Conservation (phyloP, 92 coral and sea anemone genomes). For the Nematostella vectensis region DNA sequence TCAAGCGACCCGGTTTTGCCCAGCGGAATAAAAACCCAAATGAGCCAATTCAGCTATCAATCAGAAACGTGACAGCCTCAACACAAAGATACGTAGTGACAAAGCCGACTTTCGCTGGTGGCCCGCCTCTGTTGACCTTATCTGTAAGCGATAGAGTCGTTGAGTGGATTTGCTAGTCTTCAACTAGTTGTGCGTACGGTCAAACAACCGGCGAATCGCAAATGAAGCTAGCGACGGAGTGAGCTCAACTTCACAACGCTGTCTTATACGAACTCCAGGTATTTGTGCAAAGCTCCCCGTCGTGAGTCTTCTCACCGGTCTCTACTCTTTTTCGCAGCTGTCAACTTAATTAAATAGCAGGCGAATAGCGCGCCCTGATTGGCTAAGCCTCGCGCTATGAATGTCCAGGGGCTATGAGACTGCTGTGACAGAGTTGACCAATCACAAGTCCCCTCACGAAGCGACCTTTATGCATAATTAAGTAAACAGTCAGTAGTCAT, state of each 20-base stretch:
- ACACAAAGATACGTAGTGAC: slow-evolving; percentile 85
- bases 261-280: slow-evolving; percentile 39
- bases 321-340: slow-evolving; percentile 50
- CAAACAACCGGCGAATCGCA: neutral
- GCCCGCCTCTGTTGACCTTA: slow-evolving; percentile 61
- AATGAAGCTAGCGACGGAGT: neutral
- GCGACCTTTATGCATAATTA: slow-evolving; percentile 73
- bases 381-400: slow-evolving; percentile 50
- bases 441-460: slow-evolving; percentile 34
- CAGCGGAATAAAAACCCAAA: slow-evolving; percentile 62
- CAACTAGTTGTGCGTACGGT: neutral
- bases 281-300: slow-evolving; percentile 56
- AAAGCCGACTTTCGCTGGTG: slow-evolving; percentile 49
- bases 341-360: slow-evolving; percentile 79
- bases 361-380: slow-evolving; percentile 62
- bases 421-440: slow-evolving; percentile 42
- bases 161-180: slow-evolving; percentile 20
- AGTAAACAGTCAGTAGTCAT: slow-evolving; percentile 49
- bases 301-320: slow-evolving; percentile 48
- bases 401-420: slow-evolving; percentile 74
- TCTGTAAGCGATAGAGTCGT: slow-evolving; percentile 20
- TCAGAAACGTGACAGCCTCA: slow-evolving; percentile 91
- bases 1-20: slow-evolving; percentile 41
- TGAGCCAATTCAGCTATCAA: slow-evolving; percentile 98
- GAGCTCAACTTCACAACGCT: slow-evolving; percentile 9